phyloP scores from a whole-genome alignment of 2,797 vertebrate species.

The Lagocephalus sceleratus region DNA sequence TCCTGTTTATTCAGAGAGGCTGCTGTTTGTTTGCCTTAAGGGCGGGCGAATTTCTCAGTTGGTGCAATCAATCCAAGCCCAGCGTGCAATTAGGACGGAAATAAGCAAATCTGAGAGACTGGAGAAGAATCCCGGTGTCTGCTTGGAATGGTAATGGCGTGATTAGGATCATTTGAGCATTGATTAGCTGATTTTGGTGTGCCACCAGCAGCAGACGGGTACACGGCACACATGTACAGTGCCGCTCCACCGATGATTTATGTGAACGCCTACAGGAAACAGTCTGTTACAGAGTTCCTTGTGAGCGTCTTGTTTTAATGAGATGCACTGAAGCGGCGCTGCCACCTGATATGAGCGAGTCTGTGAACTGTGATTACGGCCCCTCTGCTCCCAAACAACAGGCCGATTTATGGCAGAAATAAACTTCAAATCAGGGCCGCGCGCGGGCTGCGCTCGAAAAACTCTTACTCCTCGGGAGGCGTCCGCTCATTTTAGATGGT shows the following conservation, averaged over 20 bases:
- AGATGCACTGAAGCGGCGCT: conserved; percentile 11
- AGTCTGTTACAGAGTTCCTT: conserved; percentile 11
- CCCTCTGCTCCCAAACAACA: conserved; percentile 41
- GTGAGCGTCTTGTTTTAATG: conserved; percentile 10
- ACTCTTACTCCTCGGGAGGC: not conserved
- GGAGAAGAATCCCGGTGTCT: conserved; percentile 13
- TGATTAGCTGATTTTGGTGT: conserved; percentile 27
- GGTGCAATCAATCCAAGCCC: conserved; percentile 44
- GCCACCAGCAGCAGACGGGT: conserved; percentile 1
- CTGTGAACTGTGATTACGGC: conserved; percentile 32
- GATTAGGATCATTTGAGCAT: conserved; percentile 43
- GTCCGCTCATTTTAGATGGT: not conserved
- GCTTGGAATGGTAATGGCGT: conserved; percentile 42
- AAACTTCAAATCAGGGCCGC: conserved; percentile 6
- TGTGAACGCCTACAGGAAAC: conserved; percentile 13
- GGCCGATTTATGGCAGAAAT: conserved; percentile 14
- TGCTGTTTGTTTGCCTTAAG: conserved; percentile 49
- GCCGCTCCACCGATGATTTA: conserved; percentile 12
- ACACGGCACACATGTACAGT: not conserved
- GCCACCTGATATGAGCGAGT: conserved; percentile 37
- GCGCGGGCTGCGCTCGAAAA: not conserved
- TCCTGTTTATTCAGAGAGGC: conserved; percentile 49
- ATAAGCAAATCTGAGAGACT: conserved; percentile 47
- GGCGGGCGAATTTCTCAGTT: conserved; percentile 35
- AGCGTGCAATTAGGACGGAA: conserved; percentile 45